Conservation (phyloP, 2,113 vertebrate species). For the Isichthys henryi region DNA sequence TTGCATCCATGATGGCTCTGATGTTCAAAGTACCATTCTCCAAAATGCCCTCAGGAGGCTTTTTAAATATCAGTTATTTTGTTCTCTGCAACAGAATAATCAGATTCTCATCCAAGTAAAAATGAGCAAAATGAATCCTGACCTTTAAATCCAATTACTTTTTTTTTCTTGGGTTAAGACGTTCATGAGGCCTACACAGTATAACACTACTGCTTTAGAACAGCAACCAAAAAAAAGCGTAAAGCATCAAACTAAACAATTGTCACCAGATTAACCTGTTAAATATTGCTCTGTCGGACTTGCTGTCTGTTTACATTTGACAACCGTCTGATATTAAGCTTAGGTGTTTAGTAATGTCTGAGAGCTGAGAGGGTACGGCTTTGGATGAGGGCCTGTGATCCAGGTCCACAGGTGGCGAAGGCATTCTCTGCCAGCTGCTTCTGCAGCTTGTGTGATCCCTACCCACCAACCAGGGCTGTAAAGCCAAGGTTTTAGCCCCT, state of each 20-base stretch:
- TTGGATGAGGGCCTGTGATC: not conserved
- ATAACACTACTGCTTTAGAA: not conserved
- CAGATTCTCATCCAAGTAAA: not conserved
- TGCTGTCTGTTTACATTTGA: not conserved
- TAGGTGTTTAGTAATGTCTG: not conserved
- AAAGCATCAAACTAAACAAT: not conserved
- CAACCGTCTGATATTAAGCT: not conserved
- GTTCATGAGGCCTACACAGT: not conserved
- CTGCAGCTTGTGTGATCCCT: not conserved
- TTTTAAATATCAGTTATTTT: not conserved
- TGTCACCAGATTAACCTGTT: not conserved
- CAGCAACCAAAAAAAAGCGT: not conserved
- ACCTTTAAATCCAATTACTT: not conserved
- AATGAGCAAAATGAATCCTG: not conserved
- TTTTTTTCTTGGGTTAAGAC: not conserved
- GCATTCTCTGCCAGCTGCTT: not conserved
- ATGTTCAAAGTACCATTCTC: not conserved
- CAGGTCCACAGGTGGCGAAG: conserved; percentile 1
- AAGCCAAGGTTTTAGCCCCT: not conserved
- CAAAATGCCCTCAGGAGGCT: not conserved
- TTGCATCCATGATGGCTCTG: not conserved
- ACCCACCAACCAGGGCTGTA: not conserved
- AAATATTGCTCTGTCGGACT: not conserved
- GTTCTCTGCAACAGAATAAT: not conserved
- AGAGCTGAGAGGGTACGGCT: not conserved